phyloP scores from a whole-genome alignment of 2,113 vertebrate species.

The Tamias sibiricus region DNA sequence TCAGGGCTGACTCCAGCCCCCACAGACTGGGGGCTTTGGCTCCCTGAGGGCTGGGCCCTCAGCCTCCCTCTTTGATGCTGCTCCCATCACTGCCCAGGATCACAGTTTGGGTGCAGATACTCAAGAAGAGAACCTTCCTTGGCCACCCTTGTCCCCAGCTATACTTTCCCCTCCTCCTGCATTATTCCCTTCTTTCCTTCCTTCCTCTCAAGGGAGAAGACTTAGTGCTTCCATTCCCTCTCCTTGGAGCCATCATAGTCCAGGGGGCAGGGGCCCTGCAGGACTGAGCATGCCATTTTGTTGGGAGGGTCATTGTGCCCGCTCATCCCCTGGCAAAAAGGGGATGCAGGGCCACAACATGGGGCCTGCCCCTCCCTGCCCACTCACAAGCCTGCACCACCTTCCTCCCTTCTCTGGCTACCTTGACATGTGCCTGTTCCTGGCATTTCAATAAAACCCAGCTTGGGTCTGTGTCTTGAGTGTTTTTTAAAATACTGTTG shows the following conservation, averaged over 20 bases:
- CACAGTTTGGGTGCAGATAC: background rate
- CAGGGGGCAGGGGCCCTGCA: background rate
- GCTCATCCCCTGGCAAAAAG: background rate
- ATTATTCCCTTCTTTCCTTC: background rate
- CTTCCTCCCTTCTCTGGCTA: background rate
- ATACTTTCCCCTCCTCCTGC: background rate
- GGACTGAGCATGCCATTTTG: constrained; percentile 61
- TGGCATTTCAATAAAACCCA: constrained; percentile 80
- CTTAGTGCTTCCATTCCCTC: constrained; percentile 58
- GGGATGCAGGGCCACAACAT: background rate
- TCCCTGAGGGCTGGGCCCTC: constrained; percentile 36
- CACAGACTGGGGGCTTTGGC: background rate
- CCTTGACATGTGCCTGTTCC: constrained; percentile 62
- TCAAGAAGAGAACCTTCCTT: constrained; percentile 1
- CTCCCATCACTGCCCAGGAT: constrained; percentile 43
- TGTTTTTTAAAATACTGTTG: constrained; percentile 53
- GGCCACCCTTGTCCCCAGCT: background rate
- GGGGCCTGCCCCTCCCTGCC: background rate
- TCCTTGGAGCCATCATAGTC: background rate
- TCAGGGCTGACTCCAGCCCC: constrained; percentile 41
- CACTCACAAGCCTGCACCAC: background rate
- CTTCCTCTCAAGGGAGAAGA: constrained; percentile 1
- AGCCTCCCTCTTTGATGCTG: constrained; percentile 50
- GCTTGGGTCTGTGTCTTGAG: constrained; percentile 73
- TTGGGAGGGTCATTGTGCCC: background rate